A percentile compares a stretch with the other conserved stretches of the same genome.
Evolutionary conservation across 1,140 invertebrate genomes (phyloP).

Genomic region (Dendroctonus ponderosae): DNA sequence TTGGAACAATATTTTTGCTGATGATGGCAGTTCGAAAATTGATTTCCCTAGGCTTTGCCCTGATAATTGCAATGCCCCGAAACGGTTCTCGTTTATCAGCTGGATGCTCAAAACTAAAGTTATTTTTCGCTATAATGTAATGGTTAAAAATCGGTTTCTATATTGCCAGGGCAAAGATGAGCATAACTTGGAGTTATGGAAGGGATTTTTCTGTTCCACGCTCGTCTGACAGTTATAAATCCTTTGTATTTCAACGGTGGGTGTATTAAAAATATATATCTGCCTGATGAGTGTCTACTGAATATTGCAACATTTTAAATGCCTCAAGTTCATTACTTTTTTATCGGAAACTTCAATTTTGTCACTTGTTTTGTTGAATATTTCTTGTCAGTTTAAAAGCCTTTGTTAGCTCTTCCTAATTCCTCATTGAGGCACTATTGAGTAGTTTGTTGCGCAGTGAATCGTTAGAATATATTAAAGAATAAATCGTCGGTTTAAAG

Average conservation of each 20-base stretch:
- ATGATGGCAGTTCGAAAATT: neutral
- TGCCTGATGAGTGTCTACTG: neutral
- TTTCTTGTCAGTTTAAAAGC: no score
- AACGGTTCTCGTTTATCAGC: no score
- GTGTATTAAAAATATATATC: slow-evolving; percentile 6
- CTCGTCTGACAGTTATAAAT: slow-evolving; percentile 4
- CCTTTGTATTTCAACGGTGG: neutral
- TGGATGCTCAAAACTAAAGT: no score
- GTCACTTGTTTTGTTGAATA: no score
- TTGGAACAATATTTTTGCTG: neutral
- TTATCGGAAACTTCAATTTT: no score
- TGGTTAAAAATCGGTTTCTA: slow-evolving; percentile 3
- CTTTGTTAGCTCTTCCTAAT: no score
- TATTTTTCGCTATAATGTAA: neutral
- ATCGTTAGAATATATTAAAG: no score
- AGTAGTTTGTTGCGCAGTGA: no score
- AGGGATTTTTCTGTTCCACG: slow-evolving; percentile 5
- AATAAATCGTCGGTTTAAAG: no score
- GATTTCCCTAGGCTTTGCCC: neutral
- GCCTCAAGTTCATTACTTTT: no score
- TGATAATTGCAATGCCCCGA: neutral
- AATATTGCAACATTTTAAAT: no score
- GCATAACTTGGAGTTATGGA: slow-evolving; percentile 14
- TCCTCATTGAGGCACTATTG: no score
- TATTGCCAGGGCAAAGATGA: slow-evolving; percentile 13